Evolutionary conservation across 2,888 invertebrate genomes (phyloP).

Genomic region (Stenodema calcarata): DNA sequence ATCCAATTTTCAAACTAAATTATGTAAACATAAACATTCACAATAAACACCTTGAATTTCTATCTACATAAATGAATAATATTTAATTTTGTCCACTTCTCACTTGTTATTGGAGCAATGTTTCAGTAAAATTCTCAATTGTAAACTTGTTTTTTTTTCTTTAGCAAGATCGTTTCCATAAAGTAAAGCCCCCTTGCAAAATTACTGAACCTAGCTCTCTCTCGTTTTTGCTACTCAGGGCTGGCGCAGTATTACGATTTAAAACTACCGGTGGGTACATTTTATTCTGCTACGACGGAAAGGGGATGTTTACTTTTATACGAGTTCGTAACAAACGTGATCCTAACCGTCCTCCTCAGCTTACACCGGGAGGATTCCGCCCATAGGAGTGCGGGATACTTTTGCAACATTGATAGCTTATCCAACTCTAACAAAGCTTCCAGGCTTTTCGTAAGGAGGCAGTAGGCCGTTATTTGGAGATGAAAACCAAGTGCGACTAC

Average conservation of each 20-base stretch:
- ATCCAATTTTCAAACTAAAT: too few species aligned
- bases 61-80: too few species aligned
- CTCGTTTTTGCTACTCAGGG: too few species aligned
- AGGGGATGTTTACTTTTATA: not conserved
- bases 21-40: too few species aligned
- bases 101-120: too few species aligned
- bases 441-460: not conserved
- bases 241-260: not conserved
- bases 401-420: not conserved
- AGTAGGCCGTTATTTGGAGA: not conserved
- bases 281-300: not conserved
- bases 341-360: not conserved
- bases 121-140: too few species aligned
- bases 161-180: too few species aligned
- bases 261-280: not conserved
- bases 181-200: too few species aligned
- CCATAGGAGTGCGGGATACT: not conserved
- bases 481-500: not conserved
- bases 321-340: not conserved
- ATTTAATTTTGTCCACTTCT: too few species aligned
- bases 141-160: too few species aligned
- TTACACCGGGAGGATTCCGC: not conserved
- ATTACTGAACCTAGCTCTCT: too few species aligned
- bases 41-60: too few species aligned
- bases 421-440: not conserved